These are phyloP conservation scores for Slavum lentiscoides DNA, from an alignment of 2,888 invertebrate genomes.

Conservation along the genomic window DNA sequence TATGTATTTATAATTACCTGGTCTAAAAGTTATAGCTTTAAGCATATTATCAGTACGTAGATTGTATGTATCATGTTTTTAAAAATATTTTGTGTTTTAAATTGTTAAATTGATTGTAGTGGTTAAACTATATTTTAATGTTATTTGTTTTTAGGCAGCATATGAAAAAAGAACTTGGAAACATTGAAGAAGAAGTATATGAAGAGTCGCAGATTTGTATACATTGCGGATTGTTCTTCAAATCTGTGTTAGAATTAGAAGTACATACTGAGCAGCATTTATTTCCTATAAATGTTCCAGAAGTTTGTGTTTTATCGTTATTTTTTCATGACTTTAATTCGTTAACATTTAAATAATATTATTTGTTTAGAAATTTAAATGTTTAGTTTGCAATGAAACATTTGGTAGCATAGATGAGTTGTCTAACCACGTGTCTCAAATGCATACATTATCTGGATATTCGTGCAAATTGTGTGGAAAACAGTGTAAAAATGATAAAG, in stretches of 20 bases:
- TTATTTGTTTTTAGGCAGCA: slow-evolving; percentile 31
- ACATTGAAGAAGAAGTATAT: slow-evolving; percentile 41
- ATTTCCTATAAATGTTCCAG: slow-evolving; percentile 35
- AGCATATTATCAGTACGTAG: too few species aligned
- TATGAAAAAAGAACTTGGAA: slow-evolving; percentile 48
- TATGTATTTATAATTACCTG: neutral
- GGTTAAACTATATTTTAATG: neutral
- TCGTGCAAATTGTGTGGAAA: slow-evolving; percentile 71
- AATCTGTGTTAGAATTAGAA: slow-evolving; percentile 36
- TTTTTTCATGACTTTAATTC: slow-evolving; percentile 19
- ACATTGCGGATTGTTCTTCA: slow-evolving; percentile 50
- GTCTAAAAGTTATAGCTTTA: too few species aligned
- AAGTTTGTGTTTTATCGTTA: slow-evolving; percentile 29
- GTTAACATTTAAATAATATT: slow-evolving; percentile 28
- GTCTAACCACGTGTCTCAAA: slow-evolving; percentile 67
- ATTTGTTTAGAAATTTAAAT: slow-evolving; percentile 58
- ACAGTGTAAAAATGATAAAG: slow-evolving; percentile 70
- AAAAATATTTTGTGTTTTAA: neutral
- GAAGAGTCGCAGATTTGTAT: slow-evolving; percentile 46
- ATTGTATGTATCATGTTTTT: too few species aligned
- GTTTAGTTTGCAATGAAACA: slow-evolving; percentile 69
- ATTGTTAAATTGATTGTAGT: neutral
- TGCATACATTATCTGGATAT: slow-evolving; percentile 69
- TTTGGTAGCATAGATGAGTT: slow-evolving; percentile 68
- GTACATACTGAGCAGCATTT: slow-evolving; percentile 42